Conservation (phyloP, 2,888 invertebrate genomes). For the Smittia aterrima region DNA sequence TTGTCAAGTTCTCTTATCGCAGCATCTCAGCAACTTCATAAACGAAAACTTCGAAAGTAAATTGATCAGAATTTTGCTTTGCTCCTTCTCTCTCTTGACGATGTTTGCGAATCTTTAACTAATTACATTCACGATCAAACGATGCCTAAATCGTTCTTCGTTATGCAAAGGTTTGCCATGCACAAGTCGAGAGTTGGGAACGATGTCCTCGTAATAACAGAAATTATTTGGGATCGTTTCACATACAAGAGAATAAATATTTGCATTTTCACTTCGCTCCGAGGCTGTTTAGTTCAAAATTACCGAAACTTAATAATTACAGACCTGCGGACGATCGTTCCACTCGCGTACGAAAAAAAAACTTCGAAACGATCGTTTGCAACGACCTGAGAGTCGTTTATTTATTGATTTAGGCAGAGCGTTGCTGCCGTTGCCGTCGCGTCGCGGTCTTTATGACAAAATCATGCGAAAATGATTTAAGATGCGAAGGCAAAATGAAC, state of each 20-base stretch:
- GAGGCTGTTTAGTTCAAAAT: slow-evolving; percentile 17
- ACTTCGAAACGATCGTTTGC: neutral
- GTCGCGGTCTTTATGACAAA: slow-evolving; percentile 14
- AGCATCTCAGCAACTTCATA: neutral
- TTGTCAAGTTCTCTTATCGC: neutral
- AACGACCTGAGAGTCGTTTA: neutral
- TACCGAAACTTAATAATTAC: slow-evolving; percentile 27
- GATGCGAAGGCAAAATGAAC: neutral
- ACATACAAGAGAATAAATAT: slow-evolving; percentile 36
- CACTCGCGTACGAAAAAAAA: neutral
- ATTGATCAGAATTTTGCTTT: neutral
- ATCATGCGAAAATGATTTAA: slow-evolving; percentile 15
- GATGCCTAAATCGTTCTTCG: slow-evolving; percentile 1
- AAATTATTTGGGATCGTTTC: slow-evolving; percentile 34
- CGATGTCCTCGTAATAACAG: slow-evolving; percentile 34
- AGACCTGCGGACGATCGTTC: neutral
- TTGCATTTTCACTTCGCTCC: slow-evolving; percentile 39
- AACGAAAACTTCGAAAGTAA: neutral
- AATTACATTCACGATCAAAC: neutral
- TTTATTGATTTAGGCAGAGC: slow-evolving; percentile 7
- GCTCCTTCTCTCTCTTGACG: neutral
- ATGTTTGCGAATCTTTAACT: neutral
- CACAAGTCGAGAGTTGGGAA: neutral
- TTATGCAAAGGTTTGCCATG: neutral
- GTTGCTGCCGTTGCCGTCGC: neutral